These are phyloP conservation scores for Palythoa heliodiscus DNA, from an alignment of 92 coral and sea anemone genomes.

Conservation along the genomic window DNA sequence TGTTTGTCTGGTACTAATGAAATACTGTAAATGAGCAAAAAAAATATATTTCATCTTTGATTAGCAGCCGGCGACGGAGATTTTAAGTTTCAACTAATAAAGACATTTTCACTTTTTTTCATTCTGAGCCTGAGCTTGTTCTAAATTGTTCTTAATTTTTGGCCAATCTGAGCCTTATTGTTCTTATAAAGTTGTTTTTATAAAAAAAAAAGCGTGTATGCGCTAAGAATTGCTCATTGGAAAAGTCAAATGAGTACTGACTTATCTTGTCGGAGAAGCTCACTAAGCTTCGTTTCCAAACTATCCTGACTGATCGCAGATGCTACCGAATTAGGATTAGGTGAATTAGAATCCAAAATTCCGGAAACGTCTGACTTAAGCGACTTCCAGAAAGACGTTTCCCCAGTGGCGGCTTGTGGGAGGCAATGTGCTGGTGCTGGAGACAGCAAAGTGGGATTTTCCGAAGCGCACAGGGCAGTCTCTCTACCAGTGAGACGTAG, in stretches of 20 bases:
- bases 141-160: no score
- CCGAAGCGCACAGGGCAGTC: not conserved
- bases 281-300: not conserved
- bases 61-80: no score
- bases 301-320: not conserved
- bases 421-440: not conserved
- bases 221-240: not conserved
- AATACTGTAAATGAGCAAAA: no score
- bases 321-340: not conserved
- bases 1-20: no score
- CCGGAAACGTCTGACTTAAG: not conserved
- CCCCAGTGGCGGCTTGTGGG: not conserved
- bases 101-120: no score
- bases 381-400: not conserved
- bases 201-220: no score
- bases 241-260: not conserved
- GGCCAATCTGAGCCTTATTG: no score
- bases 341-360: not conserved
- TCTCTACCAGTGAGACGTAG: constrained; percentile 1
- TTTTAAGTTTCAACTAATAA: no score
- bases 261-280: not conserved
- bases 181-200: no score
- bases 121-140: no score
- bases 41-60: no score
- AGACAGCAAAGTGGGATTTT: not conserved